phyloP scores from a whole-genome alignment of 2,797 vertebrate species.

The Cyprinodon diabolis region DNA sequence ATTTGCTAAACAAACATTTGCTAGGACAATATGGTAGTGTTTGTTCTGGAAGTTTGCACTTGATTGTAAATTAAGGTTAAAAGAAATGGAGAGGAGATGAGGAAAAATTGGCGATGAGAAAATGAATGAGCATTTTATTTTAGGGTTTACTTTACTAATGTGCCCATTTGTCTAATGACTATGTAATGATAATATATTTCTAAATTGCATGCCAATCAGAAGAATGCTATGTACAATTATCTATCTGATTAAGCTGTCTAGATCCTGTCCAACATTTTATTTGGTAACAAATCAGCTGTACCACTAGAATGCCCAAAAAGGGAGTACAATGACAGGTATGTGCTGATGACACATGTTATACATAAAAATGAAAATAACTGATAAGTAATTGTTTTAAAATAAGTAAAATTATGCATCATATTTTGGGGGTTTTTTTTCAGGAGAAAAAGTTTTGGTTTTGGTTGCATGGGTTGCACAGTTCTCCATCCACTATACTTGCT shows the following conservation, averaged over 20 bases:
- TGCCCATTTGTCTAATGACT: slow-evolving; percentile 11
- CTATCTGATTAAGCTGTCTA: not conserved
- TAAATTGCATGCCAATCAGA: slow-evolving; percentile 12
- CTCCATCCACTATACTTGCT: not conserved
- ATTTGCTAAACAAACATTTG: slow-evolving; percentile 37
- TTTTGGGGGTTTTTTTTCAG: too few relatives aligned
- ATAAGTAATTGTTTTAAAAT: not conserved
- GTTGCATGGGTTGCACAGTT: not conserved
- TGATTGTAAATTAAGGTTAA: slow-evolving; percentile 5
- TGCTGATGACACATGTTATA: not conserved
- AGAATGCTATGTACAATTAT: slow-evolving; percentile 24
- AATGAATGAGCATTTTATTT: slow-evolving; percentile 33
- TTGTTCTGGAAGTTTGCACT: slow-evolving; percentile 39
- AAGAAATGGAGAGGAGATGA: not conserved
- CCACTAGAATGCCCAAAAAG: slow-evolving; percentile 12
- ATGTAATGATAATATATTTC: slow-evolving; percentile 28
- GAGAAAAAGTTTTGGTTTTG: not conserved
- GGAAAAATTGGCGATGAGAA: not conserved
- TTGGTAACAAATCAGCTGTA: slow-evolving; percentile 23
- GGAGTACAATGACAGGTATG: slow-evolving; percentile 6
- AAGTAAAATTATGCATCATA: not conserved
- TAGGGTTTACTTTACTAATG: slow-evolving; percentile 5
- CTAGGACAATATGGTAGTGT: slow-evolving; percentile 41
- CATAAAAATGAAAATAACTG: not conserved
- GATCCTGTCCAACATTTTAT: slow-evolving; percentile 11